Evolutionary conservation across 2,797 vertebrate species (phyloP).

Genomic region (Petrocephalus sullivani): DNA sequence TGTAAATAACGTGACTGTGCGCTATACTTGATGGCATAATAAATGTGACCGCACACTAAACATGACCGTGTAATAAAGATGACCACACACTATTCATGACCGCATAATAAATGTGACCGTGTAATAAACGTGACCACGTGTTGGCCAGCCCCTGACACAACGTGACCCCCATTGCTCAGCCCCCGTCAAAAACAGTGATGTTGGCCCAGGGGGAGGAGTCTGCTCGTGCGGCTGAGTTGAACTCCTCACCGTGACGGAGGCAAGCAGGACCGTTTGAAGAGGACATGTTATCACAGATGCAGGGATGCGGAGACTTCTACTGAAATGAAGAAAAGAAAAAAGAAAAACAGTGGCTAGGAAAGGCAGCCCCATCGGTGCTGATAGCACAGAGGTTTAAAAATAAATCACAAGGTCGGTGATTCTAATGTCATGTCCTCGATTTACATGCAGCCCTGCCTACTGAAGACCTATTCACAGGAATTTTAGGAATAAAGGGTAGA

Average conservation of each 20-base stretch:
- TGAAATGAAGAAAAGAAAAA: background rate
- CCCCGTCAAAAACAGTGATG: background rate
- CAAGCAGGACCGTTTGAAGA: background rate
- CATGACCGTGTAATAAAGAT: background rate
- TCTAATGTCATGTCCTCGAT: constrained; percentile 55
- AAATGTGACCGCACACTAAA: too few species aligned
- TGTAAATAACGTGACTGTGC: background rate
- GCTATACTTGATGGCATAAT: background rate
- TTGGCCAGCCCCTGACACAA: background rate
- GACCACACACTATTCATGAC: background rate
- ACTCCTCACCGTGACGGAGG: background rate
- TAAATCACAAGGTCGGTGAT: constrained; percentile 56
- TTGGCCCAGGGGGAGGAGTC: background rate
- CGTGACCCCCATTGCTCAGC: background rate
- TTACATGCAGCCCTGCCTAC: constrained; percentile 40
- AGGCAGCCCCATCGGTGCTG: constrained; percentile 43
- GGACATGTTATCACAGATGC: constrained; percentile 55
- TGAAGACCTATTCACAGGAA: constrained; percentile 49
- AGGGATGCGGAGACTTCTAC: constrained; percentile 17
- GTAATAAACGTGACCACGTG: background rate
- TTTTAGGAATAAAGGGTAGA: constrained; percentile 43
- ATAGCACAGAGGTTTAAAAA: constrained; percentile 47
- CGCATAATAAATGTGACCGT: background rate
- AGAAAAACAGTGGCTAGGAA: constrained; percentile 44
- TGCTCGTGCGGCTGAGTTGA: background rate